A percentile compares a stretch with the other conserved stretches of the same genome.
phyloP scores from a whole-genome alignment of 1,140 invertebrate species.

The Lysiphlebus fabarum region DNA sequence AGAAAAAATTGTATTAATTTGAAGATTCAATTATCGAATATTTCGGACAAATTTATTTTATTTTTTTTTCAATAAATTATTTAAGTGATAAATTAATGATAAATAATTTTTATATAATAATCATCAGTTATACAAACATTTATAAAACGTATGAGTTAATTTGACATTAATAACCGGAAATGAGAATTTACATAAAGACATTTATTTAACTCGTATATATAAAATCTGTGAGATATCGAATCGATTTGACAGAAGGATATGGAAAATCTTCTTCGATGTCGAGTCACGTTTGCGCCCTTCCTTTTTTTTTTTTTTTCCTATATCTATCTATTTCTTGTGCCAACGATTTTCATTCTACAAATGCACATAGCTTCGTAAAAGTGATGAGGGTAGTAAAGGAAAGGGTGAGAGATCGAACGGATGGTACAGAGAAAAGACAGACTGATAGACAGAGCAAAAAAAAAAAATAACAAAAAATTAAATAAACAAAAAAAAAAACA shows the following conservation, averaged over 20 bases:
- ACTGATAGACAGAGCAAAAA: conserved; percentile 4
- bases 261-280: neutral
- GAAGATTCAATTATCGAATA: neutral
- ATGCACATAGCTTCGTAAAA: neutral
- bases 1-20: neutral
- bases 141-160: neutral
- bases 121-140: too few relatives aligned
- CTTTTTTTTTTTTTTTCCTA: neutral
- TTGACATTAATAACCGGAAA: conserved; percentile 5
- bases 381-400: neutral
- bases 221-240: conserved; percentile 13
- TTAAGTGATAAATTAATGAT: too few relatives aligned
- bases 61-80: too few relatives aligned
- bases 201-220: conserved; percentile 9
- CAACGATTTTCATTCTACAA: neutral
- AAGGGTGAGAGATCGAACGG: conserved; percentile 18
- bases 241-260: conserved; percentile 15
- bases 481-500: neutral
- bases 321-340: neutral
- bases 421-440: conserved; percentile 9
- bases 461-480: neutral
- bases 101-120: too few relatives aligned
- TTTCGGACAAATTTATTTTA: neutral
- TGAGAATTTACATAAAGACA: conserved; percentile 4
- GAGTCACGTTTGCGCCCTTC: neutral